A percentile compares a stretch with the other conserved stretches of the same genome.
Evolutionary conservation across 2,888 invertebrate species (phyloP).

Genomic region (Tachina lurida): DNA sequence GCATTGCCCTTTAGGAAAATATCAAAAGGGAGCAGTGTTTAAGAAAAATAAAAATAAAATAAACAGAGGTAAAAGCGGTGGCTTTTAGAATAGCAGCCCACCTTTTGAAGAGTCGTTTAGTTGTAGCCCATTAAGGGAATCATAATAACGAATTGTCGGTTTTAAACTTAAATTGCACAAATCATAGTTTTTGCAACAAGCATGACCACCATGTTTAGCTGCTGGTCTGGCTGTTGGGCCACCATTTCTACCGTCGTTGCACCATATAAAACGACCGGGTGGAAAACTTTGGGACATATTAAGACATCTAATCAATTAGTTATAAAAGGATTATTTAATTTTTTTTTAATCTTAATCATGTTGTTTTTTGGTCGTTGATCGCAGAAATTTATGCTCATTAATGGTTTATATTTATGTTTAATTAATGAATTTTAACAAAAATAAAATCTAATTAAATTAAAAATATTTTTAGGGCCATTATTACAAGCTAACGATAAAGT

Average conservation of each 20-base stretch:
- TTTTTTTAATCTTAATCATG: constrained; percentile 21
- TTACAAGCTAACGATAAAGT: too few species aligned
- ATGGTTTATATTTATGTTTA: constrained; percentile 13
- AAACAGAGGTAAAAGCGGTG: constrained; percentile 66
- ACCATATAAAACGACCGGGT: constrained; percentile 82
- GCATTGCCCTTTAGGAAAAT: constrained; percentile 59
- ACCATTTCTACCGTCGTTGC: constrained; percentile 81
- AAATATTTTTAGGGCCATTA: constrained; percentile 7
- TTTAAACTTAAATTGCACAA: constrained; percentile 83
- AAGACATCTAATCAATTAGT: constrained; percentile 78
- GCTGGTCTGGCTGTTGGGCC: constrained; percentile 82
- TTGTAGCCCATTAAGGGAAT: constrained; percentile 74
- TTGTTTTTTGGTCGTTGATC: constrained; percentile 39
- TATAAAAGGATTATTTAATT: constrained; percentile 32
- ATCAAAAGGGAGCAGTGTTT: constrained; percentile 60
- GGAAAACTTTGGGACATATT: constrained; percentile 81
- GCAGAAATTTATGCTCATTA: constrained; percentile 20
- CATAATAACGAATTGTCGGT: constrained; percentile 81
- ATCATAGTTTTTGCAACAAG: constrained; percentile 81
- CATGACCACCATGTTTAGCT: constrained; percentile 80
- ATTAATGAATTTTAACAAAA: constrained; percentile 31
- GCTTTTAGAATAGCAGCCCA: constrained; percentile 65
- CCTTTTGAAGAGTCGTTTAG: constrained; percentile 63
- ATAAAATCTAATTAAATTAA: constrained; percentile 50
- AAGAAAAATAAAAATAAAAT: constrained; percentile 35